Percentiles rank a stretch among this genome's conserved stretches.
Evolutionary conservation across 2,888 invertebrate species (phyloP).

Genomic region (Gastracanthus pulcherrimus): DNA sequence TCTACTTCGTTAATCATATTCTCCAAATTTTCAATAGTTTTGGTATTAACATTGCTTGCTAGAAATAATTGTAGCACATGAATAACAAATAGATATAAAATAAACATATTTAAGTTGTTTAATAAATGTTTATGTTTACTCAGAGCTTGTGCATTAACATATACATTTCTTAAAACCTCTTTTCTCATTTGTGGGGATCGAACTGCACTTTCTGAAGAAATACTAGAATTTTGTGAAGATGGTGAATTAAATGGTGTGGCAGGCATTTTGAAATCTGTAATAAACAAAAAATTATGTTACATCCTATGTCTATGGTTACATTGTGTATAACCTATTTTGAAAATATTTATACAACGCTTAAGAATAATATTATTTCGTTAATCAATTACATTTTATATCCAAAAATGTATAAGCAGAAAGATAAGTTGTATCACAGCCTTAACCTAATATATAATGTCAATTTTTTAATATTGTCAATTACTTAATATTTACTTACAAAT

Average conservation of each 20-base stretch:
- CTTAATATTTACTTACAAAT: too few relatives aligned
- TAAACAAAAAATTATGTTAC: too few relatives aligned
- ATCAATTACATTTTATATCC: too few relatives aligned
- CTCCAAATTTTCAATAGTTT: constrained; percentile 64
- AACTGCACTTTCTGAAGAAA: neutral
- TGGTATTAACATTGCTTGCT: constrained; percentile 64
- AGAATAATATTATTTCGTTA: too few relatives aligned
- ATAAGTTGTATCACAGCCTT: neutral
- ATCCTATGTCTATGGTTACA: too few relatives aligned
- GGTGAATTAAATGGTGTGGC: neutral
- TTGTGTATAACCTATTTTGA: too few relatives aligned
- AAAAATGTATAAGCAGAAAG: too few relatives aligned
- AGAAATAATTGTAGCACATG: constrained; percentile 35
- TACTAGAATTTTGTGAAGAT: neutral
- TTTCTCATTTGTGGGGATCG: constrained; percentile 65
- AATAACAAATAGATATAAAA: neutral
- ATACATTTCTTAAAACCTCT: constrained; percentile 61
- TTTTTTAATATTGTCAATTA: too few relatives aligned
- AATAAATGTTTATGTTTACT: constrained; percentile 61
- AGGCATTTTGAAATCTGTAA: constrained; percentile 22
- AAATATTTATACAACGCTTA: too few relatives aligned
- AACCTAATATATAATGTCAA: too few relatives aligned
- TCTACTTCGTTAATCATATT: constrained; percentile 68
- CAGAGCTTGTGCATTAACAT: constrained; percentile 60
- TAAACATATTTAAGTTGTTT: neutral